Evolutionary conservation across 2,797 vertebrate species (phyloP), one percentile per base, ranked within the genome.

Genomic region (Hoplostethus mediterraneus): DNA sequence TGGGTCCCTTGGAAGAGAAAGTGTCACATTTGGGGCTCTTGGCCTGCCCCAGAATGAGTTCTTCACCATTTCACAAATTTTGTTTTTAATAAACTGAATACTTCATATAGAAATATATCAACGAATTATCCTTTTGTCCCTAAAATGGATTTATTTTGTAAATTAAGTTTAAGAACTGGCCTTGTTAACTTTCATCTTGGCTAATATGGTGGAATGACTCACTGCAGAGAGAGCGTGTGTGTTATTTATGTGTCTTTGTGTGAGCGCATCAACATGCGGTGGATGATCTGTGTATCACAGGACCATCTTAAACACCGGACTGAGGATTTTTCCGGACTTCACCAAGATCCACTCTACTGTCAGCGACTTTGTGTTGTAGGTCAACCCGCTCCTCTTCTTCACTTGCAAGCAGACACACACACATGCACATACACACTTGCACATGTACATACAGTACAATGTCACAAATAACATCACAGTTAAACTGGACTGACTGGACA

Each of bases 281-380:
- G 54, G 4, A 57, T 65, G 2, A 72, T 82, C 14, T 90, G 40
- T 79, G 68, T 81, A 52, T 79, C 71, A 85, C 88, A 99, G 98
- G 93, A 93, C 93, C 80, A 97, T 99, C 93, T 96, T 95, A 78
- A 97, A 97, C 86, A 99, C 97, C 4, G 97, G 97, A 30, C 94
- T 99, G 86, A 93, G 80, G 57, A 86, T 89, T 63, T 91, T 99
- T 59, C 98, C 98, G 55, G 88, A 92, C 75, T 90, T 99, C 89
- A 94, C 93, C 77, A 94, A 95, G 89, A 94, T 99, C 89, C 93
- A 91, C n/a, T 98, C 97, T 40, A 73, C 90, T 2, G 93, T 82
- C 11, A 8, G 14, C 5, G 28, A 17, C 48, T 94, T 98, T 87
- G 59, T 97, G 66, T 81, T 99, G 98, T 95, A 90, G 42, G 94